Conservation (phyloP, 2,888 invertebrate genomes). For the Taphrorychus bicolor region DNA sequence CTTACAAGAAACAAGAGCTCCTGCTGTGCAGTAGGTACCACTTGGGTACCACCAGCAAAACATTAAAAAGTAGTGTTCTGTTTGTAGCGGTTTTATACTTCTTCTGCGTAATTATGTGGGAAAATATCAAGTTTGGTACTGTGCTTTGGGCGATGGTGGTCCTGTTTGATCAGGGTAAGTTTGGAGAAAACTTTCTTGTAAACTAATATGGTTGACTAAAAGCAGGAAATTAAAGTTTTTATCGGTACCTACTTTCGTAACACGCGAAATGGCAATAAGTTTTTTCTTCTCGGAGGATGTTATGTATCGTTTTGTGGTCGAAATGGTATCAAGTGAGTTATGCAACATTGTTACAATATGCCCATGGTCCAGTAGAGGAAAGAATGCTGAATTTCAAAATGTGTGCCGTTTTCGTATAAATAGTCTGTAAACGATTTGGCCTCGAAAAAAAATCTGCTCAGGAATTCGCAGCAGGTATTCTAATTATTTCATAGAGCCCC, state of each 20-base stretch:
- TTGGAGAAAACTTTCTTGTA: no score
- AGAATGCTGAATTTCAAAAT: neutral
- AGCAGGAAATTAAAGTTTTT: neutral
- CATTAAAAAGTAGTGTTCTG: neutral
- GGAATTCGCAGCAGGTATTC: no score
- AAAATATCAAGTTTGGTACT: slow-evolving; percentile 9
- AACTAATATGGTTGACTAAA: neutral
- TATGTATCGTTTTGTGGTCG: neutral
- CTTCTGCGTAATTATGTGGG: slow-evolving; percentile 22
- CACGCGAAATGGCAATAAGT: neutral
- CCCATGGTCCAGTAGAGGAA: neutral
- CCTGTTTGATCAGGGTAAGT: slow-evolving; percentile 25
- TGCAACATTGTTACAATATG: neutral
- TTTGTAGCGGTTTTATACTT: neutral
- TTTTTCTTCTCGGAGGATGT: neutral
- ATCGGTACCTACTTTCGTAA: neutral
- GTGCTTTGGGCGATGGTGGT: slow-evolving; percentile 14
- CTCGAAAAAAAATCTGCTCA: no score
- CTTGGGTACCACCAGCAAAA: slow-evolving; percentile 13
- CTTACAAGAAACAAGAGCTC: slow-evolving; percentile 30
- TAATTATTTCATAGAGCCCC: no score
- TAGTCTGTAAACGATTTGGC: no score
- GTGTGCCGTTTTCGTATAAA: neutral
- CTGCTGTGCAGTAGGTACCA: slow-evolving; percentile 33
- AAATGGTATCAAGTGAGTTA: neutral